Evolutionary conservation across 2,888 invertebrate genomes (phyloP), one percentile per base, ranked within the genome.

Genomic region (Caenorhabditis zanzibari): DNA sequence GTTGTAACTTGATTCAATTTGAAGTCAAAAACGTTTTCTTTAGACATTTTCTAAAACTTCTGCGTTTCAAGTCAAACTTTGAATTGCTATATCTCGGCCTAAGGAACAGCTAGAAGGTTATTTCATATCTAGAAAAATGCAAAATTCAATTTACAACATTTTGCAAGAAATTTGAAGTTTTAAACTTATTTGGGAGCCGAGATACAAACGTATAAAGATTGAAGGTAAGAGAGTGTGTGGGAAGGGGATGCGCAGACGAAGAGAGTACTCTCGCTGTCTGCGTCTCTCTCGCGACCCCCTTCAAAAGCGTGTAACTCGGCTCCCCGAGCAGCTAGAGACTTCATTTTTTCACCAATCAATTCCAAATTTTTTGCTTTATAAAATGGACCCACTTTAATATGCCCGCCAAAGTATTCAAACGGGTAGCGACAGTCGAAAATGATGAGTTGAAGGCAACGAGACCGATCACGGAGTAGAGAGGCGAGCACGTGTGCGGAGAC

Each of bases 371-470:
- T 9, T 52, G n/a, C n/a, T n/a, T n/a, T n/a, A n/a, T 28, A 5
- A 32, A 54, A 26, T 12, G 5, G 10, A 10, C 54, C 14, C 14
- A 87, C 87, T 77, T 85, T 88, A 16, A 88, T 80, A 69, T 88
- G 88, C 12, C 88, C 88, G 22, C 86, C 88, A 38, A 81, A 71
- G 69, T 88, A 88, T 73, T 88, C 88, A 47, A 85, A 88, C 7
- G 88, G 88, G 69, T 88, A 88, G 12, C 88, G 82, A 47, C 88
- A 88, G 54, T 88, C 88, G 52, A 88, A 68, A 44, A 88, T 69
- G 10, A 85, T 80, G 10, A 82, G 71, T 52, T 75, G 71, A 41
- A 76, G 76, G 41, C n/a, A 38, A 24, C 58, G 58, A 49, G 75
- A 75, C 22, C 64, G 66, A 64, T 82, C 58, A 28, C 76, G 64